Conservation (phyloP, 2,113 vertebrate genomes). For the Peromyscus maniculatus region DNA sequence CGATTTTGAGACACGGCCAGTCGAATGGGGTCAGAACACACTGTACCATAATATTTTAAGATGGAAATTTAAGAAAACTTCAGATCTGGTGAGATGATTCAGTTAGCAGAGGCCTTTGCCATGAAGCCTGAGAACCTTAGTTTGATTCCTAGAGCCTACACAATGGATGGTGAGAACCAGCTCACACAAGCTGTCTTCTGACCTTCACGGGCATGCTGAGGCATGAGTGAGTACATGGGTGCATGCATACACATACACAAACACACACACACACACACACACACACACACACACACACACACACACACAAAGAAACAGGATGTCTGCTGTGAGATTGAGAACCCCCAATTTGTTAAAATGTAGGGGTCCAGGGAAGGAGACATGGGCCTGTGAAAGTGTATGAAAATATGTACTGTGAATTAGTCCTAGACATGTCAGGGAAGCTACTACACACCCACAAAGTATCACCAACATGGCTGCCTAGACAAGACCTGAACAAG, state of each 20-base stretch:
- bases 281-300: no score
- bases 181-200: not conserved
- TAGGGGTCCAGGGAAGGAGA: not conserved
- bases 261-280: not conserved
- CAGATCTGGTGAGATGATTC: not conserved
- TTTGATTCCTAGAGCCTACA: not conserved
- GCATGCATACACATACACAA: no score
- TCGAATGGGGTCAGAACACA: not conserved
- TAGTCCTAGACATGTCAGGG: conserved; percentile 4
- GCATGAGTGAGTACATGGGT: not conserved
- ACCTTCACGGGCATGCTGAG: not conserved
- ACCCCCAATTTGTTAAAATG: conserved; percentile 66
- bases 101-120: not conserved
- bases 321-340: not conserved
- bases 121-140: not conserved
- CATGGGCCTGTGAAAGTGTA: conserved; percentile 47
- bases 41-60: not conserved
- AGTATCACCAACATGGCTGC: not conserved
- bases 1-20: not conserved
- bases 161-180: not conserved
- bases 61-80: not conserved
- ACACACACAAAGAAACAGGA: not conserved
- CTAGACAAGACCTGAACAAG: not conserved
- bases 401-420: conserved; percentile 69
- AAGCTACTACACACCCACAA: not conserved